Base-by-base conservation (phyloP, 2,113 vertebrate species). In the Gavialis gangeticus region DNA sequence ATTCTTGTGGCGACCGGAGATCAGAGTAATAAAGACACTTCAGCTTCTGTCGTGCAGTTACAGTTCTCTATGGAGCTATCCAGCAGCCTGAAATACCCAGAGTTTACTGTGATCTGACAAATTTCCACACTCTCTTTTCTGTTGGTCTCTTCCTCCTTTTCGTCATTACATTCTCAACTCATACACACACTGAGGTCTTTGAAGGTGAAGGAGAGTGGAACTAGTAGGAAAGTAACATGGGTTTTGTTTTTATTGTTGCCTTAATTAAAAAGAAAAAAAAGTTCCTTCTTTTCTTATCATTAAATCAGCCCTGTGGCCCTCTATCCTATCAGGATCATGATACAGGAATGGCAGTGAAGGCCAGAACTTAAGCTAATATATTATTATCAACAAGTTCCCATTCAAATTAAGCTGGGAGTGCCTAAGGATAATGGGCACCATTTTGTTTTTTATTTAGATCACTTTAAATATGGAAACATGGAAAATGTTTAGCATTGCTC, bases 331-430 rank as follows among this genome's bases (percentile, higher is more conserved):
- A 69, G 30, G 58, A 5, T 21, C 57, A 59, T 21, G 14, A 0
- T 12, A 54, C 21, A 13, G 79, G 25, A 46, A 2, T 12, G 55
- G 13, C 66, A 62, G 2, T 0, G 55, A 58, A 30, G 22, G 85
- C 21, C 5, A 59, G 24, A 13, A 13, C 5, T 0, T 30, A 57
- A 54, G 55, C 12, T 27, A 13, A 2, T 30, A 22, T 0, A 14
- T 11, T 85, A 27, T 63, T 92, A 76, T 55, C 5, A 27, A 25
- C 12, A 37, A 60, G 6, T 15, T 90, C 46, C 6, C 5, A 1
- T 78, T 84, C 25, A 71, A 4, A 28, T 55, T 28, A 5, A 34
- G n/a, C 14, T 17, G 10, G 8, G 2, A 25, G 30, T 46, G 34
- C 55, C 18, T 7, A 3, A 62, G 37, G 62, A 4, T 22, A 10